A percentile compares a stretch with the other conserved stretches of the same genome.
Conservation (phyloP, 2,888 invertebrate species). For the Scrobipalpa costella region DNA sequence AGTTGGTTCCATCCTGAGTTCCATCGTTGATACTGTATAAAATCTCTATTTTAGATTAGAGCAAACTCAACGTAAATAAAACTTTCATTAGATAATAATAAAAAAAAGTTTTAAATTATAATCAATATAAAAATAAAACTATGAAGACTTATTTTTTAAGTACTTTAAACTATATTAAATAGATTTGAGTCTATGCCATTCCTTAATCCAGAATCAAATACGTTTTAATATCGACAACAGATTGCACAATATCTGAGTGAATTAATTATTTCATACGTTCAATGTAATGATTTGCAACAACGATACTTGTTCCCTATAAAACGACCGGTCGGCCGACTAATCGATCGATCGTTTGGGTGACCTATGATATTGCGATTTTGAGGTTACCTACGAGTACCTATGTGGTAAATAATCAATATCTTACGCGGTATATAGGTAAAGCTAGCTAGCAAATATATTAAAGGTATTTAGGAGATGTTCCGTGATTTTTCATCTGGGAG, state of each 20-base stretch:
- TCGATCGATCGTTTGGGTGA: background rate
- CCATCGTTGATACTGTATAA: no score
- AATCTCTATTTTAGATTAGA: no score
- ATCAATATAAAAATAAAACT: no score
- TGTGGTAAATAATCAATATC: background rate
- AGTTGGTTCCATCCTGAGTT: no score
- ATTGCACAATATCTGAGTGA: conserved; percentile 65
- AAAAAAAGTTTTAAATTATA: no score
- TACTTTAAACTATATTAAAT: background rate
- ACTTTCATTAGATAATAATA: no score
- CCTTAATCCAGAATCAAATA: conserved; percentile 45
- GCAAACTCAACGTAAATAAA: no score
- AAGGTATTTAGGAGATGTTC: no score
- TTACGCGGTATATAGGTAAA: no score
- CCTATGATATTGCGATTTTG: background rate
- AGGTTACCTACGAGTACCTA: background rate
- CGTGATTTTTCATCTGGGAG: no score
- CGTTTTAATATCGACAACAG: conserved; percentile 65
- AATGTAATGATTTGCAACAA: conserved; percentile 49
- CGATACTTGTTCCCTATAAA: conserved; percentile 44
- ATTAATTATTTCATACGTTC: conserved; percentile 62
- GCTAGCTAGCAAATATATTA: no score
- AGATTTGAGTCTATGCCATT: conserved; percentile 31
- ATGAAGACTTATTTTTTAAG: no score
- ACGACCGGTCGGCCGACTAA: conserved; percentile 36